Percentiles rank a stretch among this genome's conserved stretches.
Evolutionary conservation across 2,888 invertebrate species (phyloP).

Genomic region (Trissoscelio sp.): DNA sequence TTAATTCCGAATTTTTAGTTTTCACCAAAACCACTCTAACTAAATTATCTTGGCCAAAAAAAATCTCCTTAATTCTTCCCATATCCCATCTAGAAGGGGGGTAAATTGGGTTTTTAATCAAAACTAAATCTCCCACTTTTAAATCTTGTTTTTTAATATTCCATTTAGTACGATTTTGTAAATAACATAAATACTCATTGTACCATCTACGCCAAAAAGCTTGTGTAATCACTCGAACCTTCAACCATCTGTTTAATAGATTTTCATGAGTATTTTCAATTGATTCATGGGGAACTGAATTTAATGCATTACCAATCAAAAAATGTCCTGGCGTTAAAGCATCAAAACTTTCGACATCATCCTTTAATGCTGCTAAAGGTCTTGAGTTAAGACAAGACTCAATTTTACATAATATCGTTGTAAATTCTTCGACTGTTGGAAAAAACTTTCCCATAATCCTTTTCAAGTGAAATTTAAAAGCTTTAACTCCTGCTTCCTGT

Average conservation of each 20-base stretch:
- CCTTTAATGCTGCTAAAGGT: background rate
- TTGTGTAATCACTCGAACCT: background rate
- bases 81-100: slow-evolving; percentile 2
- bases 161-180: background rate
- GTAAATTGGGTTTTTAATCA: background rate
- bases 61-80: background rate
- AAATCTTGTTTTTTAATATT: background rate
- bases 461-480: background rate
- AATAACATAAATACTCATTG: background rate
- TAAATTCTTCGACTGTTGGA: slow-evolving; percentile 15
- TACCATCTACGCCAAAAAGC: background rate
- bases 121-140: background rate
- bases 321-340: background rate
- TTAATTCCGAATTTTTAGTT: background rate
- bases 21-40: too few species aligned
- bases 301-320: background rate
- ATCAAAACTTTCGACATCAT: background rate
- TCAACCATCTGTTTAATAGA: background rate
- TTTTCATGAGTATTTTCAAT: background rate
- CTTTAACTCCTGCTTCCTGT: slow-evolving; percentile 18
- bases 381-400: slow-evolving; percentile 15
- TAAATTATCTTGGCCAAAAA: too few species aligned
- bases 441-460: slow-evolving; percentile 2
- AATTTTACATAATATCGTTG: slow-evolving; percentile 7
- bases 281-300: background rate